Percentiles rank a stretch among this genome's conserved stretches.
These are phyloP conservation scores for Apis dorsata DNA, from an alignment of 1,140 invertebrate species.

Conservation along the genomic window DNA sequence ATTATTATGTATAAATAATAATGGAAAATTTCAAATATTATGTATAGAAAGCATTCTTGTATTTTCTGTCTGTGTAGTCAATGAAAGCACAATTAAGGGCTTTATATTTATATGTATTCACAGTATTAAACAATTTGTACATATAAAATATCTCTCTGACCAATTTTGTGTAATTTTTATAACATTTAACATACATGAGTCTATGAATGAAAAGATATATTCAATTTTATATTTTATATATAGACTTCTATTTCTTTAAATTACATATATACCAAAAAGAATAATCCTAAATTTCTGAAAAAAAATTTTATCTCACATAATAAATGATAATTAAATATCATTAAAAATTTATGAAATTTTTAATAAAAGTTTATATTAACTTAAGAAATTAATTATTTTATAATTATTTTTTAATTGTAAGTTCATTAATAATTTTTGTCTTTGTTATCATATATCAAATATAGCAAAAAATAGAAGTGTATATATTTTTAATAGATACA, in stretches of 20 bases:
- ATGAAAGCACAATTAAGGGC: constrained; percentile 39
- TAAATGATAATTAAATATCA: not conserved
- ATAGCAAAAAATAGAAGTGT: not conserved
- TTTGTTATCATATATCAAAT: not conserved
- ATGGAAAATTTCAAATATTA: constrained; percentile 34
- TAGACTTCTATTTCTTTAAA: not conserved
- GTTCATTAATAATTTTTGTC: not conserved
- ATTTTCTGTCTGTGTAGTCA: constrained; percentile 56
- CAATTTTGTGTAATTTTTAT: constrained; percentile 60
- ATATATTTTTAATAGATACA: constrained; percentile 16
- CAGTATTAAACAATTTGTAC: constrained; percentile 75
- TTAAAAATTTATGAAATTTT: not conserved
- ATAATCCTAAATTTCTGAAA: not conserved
- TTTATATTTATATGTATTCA: constrained; percentile 68
- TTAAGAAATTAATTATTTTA: not conserved
- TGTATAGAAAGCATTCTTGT: constrained; percentile 57
- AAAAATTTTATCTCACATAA: not conserved
- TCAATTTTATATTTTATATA: constrained; percentile 10
- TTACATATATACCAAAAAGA: not conserved
- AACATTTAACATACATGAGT: constrained; percentile 35
- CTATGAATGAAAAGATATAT: constrained; percentile 44
- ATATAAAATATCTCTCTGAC: constrained; percentile 58
- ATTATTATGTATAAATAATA: constrained; percentile 18
- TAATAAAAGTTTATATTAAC: not conserved
- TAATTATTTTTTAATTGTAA: not conserved